Evolutionary conservation across 2,797 vertebrate species (phyloP), one percentile per base, ranked within the genome.

Genomic region (Chrysolophus pictus): DNA sequence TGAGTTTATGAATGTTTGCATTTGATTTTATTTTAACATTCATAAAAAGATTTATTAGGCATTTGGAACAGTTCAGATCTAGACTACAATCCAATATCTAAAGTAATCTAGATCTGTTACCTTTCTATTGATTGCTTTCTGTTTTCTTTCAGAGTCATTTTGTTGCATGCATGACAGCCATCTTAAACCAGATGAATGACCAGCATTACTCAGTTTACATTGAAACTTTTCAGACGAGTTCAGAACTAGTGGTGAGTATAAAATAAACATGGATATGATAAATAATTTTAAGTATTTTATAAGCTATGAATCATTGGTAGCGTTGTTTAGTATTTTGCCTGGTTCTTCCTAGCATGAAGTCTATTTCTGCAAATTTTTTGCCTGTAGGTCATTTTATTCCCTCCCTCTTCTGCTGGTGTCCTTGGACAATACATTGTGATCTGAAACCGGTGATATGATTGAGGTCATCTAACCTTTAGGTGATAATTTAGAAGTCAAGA

Each of bases 101-200:
- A 72, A 95, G 19, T n/a, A 47, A 55, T 29, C 14, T 64, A 16
- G 13, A 13, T 58, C 24, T 29, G 35, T 75, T 73, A 76, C 65
- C 41, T 53, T 81, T 65, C 29, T 77, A 23, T 69, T 35, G 65
- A 55, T 85, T 49, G 91, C 64, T 91, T 73, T 93, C 69, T 95
- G 71, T 42, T 97, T 91, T 88, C 62, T 97, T 96, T 14, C 91
- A 99, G 99, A 99, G 99, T 96, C 98, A 98, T 90, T 99, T 99
- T 92, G 99, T 99, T 76, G 99, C 99, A 1, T 99, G 99, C 90
- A 99, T 99, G 99, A 99, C 99, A 46, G 99, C 99, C 0, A 99
- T 99, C 94, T 98, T 99, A 84, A 98, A 98, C 94, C 99, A 99
- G 98, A 99, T 99, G 99, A 98, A 96, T 4, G 98, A 99, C 95